These are phyloP conservation scores for Dromaius novaehollandiae DNA, from an alignment of 2,113 vertebrate genomes.

Conservation along the genomic window DNA sequence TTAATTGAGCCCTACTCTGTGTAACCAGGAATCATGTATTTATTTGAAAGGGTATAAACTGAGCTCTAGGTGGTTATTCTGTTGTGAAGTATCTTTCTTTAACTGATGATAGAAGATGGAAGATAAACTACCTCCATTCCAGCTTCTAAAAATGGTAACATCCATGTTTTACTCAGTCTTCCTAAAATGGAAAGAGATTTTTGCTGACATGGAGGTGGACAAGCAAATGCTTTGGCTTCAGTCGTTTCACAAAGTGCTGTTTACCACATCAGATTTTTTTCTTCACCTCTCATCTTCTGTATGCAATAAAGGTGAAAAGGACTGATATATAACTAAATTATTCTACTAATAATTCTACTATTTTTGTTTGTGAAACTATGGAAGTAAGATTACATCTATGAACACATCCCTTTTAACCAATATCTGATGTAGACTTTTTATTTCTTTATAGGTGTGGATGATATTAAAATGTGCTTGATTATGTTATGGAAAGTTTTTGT, in stretches of 20 bases:
- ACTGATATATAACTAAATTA: background rate
- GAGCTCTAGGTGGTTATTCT: background rate
- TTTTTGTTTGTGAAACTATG: background rate
- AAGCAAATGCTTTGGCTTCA: background rate
- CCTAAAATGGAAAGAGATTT: background rate
- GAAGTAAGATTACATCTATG: fast-evolving
- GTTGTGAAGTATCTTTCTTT: background rate
- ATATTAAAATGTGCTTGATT: background rate
- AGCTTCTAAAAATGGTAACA: background rate
- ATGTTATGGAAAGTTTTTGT: background rate
- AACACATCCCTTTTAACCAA: background rate
- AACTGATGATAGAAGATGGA: background rate
- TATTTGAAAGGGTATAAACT: background rate
- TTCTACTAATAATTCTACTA: background rate
- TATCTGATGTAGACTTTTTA: background rate
- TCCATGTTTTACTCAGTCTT: background rate
- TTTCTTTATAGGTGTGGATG: background rate
- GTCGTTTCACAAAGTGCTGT: background rate
- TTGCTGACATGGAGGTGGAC: background rate
- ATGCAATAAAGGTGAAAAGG: background rate
- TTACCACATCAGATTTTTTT: background rate
- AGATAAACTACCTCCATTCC: background rate
- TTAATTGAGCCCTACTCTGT: background rate
- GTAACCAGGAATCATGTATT: background rate
- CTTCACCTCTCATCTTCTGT: background rate